Percentiles rank a stretch among this genome's conserved stretches.
Conservation (phyloP, 2,888 invertebrate genomes). For the Tholera decimalis region DNA sequence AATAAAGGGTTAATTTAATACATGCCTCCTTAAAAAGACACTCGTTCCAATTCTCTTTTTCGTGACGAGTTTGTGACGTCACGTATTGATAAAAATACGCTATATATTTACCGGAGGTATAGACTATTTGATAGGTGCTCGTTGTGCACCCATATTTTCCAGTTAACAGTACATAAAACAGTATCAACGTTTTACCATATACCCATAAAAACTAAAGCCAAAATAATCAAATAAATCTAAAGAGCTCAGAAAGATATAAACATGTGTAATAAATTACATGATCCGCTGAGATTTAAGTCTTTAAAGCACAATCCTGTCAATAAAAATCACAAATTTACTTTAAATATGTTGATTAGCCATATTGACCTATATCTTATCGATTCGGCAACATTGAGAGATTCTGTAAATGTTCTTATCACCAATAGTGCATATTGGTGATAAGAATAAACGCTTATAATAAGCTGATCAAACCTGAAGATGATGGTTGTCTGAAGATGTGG, state of each 20-base stretch:
- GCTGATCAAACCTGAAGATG: not conserved
- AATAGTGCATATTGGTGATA: not conserved
- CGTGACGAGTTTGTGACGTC: no score
- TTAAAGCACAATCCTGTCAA: slow-evolving; percentile 4
- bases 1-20: no score
- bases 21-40: no score
- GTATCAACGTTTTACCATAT: not conserved
- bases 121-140: no score
- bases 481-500: no score
- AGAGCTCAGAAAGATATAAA: slow-evolving; percentile 15
- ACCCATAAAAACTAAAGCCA: slow-evolving; percentile 16
- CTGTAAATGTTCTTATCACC: no score
- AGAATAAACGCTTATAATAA: not conserved
- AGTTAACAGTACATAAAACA: not conserved
- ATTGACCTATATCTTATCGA: not conserved
- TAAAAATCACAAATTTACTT: slow-evolving; percentile 29
- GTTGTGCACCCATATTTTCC: no score
- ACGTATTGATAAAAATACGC: no score
- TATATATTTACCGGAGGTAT: no score
- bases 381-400: not conserved
- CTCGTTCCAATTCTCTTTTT: no score
- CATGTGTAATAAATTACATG: slow-evolving; percentile 8
- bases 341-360: not conserved
- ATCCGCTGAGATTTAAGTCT: slow-evolving; percentile 20
- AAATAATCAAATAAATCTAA: slow-evolving; percentile 9